Conservation (phyloP, 35 echinoderm and acorn worm genomes). For the Ophiothrix spiculata region DNA sequence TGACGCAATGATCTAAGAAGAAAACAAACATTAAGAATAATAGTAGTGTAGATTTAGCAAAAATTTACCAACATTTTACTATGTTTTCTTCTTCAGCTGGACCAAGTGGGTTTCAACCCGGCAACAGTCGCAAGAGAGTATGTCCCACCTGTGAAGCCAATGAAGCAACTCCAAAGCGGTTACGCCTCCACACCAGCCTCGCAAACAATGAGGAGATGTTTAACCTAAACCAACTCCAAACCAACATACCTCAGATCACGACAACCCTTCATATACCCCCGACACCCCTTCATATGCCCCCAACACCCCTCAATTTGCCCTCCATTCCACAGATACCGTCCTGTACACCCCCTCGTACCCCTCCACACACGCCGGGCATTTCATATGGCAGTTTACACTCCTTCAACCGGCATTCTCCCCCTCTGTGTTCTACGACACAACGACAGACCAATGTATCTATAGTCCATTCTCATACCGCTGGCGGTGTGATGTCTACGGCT, state of each 20-base stretch:
- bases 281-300: slow-evolving; percentile 24
- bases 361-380: slow-evolving; percentile 35
- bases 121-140: slow-evolving; percentile 55
- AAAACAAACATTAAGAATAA: too few relatives aligned
- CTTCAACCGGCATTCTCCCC: slow-evolving; percentile 53
- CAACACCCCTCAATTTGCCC: slow-evolving; percentile 33
- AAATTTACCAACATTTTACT: neutral
- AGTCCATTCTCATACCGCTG: slow-evolving; percentile 40
- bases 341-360: slow-evolving; percentile 25
- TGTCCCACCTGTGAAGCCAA: slow-evolving; percentile 56
- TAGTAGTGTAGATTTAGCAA: neutral
- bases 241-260: too few relatives aligned
- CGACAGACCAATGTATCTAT: slow-evolving; percentile 39
- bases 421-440: slow-evolving; percentile 19
- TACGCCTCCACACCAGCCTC: slow-evolving; percentile 12
- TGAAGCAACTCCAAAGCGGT: neutral
- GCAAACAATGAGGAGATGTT: slow-evolving; percentile 41
- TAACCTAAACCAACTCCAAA: slow-evolving; percentile 41
- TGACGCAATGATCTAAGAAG: too few relatives aligned
- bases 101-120: slow-evolving; percentile 61
- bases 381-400: slow-evolving; percentile 21
- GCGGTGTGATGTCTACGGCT: slow-evolving; percentile 13
- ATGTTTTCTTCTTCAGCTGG: slow-evolving; percentile 32
- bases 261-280: slow-evolving; percentile 21
- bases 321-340: slow-evolving; percentile 10